Percentiles rank a stretch among this genome's conserved stretches.
phyloP scores from a whole-genome alignment of 2,888 invertebrate species.

The Drosophila imparisetae region DNA sequence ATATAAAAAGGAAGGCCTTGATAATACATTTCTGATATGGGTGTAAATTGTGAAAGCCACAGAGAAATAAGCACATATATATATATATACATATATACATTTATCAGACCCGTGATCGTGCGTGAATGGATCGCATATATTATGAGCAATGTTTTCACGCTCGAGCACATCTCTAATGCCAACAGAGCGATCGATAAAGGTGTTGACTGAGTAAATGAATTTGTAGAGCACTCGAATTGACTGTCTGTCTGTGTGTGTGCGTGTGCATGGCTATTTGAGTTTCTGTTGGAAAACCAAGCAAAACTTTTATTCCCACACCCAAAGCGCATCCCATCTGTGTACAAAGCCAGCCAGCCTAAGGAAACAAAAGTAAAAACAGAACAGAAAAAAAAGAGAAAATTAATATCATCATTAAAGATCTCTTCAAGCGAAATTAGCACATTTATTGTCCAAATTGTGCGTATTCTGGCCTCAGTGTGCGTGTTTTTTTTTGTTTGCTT shows the following conservation, averaged over 20 bases:
- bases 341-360: neutral
- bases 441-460: constrained; percentile 56
- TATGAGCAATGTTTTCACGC: constrained; percentile 5
- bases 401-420: constrained; percentile 22
- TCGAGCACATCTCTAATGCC: constrained; percentile 52
- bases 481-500: constrained; percentile 39
- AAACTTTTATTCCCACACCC: constrained; percentile 13
- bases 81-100: neutral
- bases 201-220: constrained; percentile 56
- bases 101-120: constrained; percentile 21
- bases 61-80: constrained; percentile 8
- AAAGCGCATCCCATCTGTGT: constrained; percentile 4
- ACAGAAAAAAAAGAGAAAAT: constrained; percentile 9
- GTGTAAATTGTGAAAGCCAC: constrained; percentile 17
- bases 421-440: constrained; percentile 63
- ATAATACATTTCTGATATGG: constrained; percentile 22
- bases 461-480: constrained; percentile 25
- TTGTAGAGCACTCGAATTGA: constrained; percentile 36
- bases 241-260: constrained; percentile 9
- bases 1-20: constrained; percentile 7
- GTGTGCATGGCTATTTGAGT: constrained; percentile 35
- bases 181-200: constrained; percentile 42
- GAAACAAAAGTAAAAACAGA: neutral
- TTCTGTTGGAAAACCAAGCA: constrained; percentile 50
- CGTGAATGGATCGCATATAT: constrained; percentile 7